Evolutionary conservation across 2,797 vertebrate species (phyloP).

Genomic region (Danio jaintianensis): DNA sequence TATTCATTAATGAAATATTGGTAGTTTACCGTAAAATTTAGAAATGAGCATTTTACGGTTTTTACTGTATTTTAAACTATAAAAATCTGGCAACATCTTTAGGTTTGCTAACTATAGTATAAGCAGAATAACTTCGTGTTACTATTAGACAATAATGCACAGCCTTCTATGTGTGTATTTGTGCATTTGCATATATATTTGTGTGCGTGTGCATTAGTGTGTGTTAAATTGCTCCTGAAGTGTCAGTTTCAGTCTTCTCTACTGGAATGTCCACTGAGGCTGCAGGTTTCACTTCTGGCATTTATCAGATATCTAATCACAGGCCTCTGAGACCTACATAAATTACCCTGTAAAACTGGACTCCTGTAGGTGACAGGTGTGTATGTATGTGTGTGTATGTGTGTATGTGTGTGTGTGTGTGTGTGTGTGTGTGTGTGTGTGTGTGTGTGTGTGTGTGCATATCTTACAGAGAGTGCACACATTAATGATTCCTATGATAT

Average conservation of each 20-base stretch:
- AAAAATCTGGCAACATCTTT: no score
- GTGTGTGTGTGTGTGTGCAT: background rate
- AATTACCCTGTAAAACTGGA: slow-evolving; percentile 73
- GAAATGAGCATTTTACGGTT: no score
- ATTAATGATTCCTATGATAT: slow-evolving; percentile 1
- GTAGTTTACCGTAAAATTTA: no score
- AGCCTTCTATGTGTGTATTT: background rate
- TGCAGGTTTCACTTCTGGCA: slow-evolving; percentile 75
- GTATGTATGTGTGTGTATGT: slow-evolving; percentile 28
- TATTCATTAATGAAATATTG: no score
- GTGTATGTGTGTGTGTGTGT: background rate
- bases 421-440: background rate
- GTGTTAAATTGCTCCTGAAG: slow-evolving; percentile 50
- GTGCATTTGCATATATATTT: rapidly evolving
- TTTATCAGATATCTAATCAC: slow-evolving; percentile 76
- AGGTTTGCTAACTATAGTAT: no score
- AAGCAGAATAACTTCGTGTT: no score
- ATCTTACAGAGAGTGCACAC: background rate
- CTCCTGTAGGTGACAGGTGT: slow-evolving; percentile 60
- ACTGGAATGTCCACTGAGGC: slow-evolving; percentile 67
- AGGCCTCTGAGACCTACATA: slow-evolving; percentile 65
- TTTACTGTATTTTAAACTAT: no score
- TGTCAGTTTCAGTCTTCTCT: slow-evolving; percentile 62
- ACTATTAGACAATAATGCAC: no score
- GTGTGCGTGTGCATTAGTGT: background rate